phyloP scores from a whole-genome alignment of 2,888 invertebrate species.

The Rhyacophila evoluta region DNA sequence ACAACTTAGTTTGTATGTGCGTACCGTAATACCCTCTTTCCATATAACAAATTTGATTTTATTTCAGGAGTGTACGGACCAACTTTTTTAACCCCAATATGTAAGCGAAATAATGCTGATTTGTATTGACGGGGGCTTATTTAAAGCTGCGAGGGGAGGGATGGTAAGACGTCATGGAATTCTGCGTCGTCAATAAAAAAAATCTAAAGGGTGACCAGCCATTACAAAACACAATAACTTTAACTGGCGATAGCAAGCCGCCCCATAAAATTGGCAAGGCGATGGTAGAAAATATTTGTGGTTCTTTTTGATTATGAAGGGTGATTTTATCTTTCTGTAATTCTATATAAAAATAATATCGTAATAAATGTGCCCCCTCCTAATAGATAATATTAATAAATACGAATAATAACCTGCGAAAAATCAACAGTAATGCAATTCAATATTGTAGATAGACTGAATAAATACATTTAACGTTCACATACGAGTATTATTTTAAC shows the following conservation, averaged over 20 bases:
- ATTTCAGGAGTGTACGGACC: slow-evolving; percentile 43
- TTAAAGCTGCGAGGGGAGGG: slow-evolving; percentile 41
- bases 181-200: slow-evolving; percentile 40
- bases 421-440: too few species aligned
- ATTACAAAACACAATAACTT: slow-evolving; percentile 33
- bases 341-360: too few species aligned
- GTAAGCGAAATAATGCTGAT: slow-evolving; percentile 51
- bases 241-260: slow-evolving; percentile 7
- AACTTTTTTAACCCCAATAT: slow-evolving; percentile 40
- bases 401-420: not conserved
- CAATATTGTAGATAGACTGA: too few species aligned
- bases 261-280: not conserved
- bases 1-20: not conserved
- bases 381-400: not conserved
- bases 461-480: too few species aligned
- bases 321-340: not conserved
- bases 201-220: slow-evolving; percentile 15
- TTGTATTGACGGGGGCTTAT: slow-evolving; percentile 55
- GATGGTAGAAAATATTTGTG: slow-evolving; percentile 15
- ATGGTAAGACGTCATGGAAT: slow-evolving; percentile 30
- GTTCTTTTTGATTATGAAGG: not conserved
- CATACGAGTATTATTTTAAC: too few species aligned
- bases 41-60: slow-evolving; percentile 54
- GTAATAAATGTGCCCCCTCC: too few species aligned
- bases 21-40: slow-evolving; percentile 27